These are phyloP conservation scores for Aphidius gifuensis DNA, from an alignment of 1,140 invertebrate species.

Conservation along the genomic window DNA sequence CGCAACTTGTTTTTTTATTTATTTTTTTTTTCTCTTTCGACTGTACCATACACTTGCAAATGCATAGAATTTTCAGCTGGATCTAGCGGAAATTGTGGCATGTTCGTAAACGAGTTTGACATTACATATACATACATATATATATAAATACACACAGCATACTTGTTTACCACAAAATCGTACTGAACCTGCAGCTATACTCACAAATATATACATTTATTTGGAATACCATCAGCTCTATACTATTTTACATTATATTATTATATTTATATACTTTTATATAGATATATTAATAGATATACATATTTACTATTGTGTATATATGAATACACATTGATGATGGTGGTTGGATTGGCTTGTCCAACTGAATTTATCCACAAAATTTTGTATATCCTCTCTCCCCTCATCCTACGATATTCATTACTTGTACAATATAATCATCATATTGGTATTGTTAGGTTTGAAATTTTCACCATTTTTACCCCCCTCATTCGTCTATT, in stretches of 20 bases:
- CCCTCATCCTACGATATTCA: background rate
- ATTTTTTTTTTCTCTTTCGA: background rate
- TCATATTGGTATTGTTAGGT: background rate
- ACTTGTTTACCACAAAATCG: background rate
- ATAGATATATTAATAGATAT: background rate
- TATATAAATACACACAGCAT: background rate
- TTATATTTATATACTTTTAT: too few relatives aligned
- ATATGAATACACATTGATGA: too few relatives aligned
- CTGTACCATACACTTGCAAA: constrained; percentile 20
- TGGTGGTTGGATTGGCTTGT: constrained; percentile 1
- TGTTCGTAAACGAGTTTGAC: constrained; percentile 27
- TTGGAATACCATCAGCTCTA: too few relatives aligned
- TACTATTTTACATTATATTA: too few relatives aligned
- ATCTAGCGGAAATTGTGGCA: constrained; percentile 26
- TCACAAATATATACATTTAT: background rate
- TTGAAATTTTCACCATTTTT: too few relatives aligned
- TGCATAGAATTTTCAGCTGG: constrained; percentile 27
- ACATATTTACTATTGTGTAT: background rate
- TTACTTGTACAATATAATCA: constrained; percentile 5
- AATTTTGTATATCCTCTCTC: background rate
- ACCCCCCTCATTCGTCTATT: too few relatives aligned
- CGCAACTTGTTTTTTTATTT: background rate
- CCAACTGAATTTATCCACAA: constrained; percentile 6
- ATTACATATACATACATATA: constrained; percentile 20
- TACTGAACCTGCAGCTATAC: background rate